Evolutionary conservation across 2,113 vertebrate genomes (phyloP), one percentile per base, ranked within the genome.

Genomic region (Naja naja): DNA sequence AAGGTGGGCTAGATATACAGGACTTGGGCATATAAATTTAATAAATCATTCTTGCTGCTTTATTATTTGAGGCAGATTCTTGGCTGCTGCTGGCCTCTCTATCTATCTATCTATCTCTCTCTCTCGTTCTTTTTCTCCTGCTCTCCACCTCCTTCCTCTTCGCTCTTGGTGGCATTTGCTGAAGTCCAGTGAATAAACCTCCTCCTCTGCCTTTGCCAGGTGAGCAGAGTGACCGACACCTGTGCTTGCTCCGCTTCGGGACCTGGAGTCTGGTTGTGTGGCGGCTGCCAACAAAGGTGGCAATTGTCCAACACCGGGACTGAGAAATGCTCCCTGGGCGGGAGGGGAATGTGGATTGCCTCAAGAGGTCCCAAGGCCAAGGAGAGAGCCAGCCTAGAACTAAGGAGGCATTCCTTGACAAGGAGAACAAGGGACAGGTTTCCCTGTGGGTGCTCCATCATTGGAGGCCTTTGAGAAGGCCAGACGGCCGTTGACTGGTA

Each of bases 41-140:
- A 34, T 74, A 34, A 74, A 74, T 74, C n/a, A 5, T 69, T 69
- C 30, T 34, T 6, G 2, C 30, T 16, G 27, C 64, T 4, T 69
- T 16, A 69, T 69, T 16, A 69, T 69, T 74, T 18, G 30, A 74
- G 64, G 14, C n/a, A 74, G 14, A 2, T 74, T 34, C 64, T 74
- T 18, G 64, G n/a, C n/a, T 0, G n/a, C n/a, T 2, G 64, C 1
- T 16, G 0, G 14, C n/a, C 1, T 16, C 30, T n/a, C 60, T n/a
- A n/a, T n/a, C n/a, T n/a, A n/a, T n/a, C n/a, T n/a, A n/a, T n/a
- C n/a, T n/a, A 30, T n/a, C 16, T 34, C 64, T 74, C 30, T 12
- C 64, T 16, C 0, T 49, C 47, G 1, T 49, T 10, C 47, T 49
- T 34, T 34, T 34, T 34, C n/a, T 16, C 64, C 14, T 18, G n/a